Conservation (phyloP, 2,797 vertebrate species). For the Notolepis coatsorum region DNA sequence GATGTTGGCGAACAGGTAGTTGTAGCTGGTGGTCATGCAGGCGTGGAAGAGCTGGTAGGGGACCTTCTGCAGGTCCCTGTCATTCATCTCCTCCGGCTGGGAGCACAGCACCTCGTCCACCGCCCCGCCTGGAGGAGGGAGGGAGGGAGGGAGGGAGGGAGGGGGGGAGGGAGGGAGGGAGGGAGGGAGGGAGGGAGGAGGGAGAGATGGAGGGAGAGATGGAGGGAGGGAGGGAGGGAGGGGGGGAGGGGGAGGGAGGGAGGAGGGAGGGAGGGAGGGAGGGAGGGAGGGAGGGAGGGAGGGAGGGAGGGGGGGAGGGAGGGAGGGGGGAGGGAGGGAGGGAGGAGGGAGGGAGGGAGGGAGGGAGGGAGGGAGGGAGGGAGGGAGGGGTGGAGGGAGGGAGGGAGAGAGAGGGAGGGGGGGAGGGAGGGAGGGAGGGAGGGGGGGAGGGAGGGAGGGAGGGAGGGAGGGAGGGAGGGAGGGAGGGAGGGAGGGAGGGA, state of each 20-base stretch:
- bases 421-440: neutral
- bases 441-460: too few relatives aligned
- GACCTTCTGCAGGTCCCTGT: constrained; percentile 89
- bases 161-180: neutral
- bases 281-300: too few relatives aligned
- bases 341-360: neutral
- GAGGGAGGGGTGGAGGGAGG: constrained; percentile 13
- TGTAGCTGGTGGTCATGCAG: constrained; percentile 85
- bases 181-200: neutral
- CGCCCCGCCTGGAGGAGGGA: constrained; percentile 83
- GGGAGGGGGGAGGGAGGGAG: constrained; percentile 18
- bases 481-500: too few relatives aligned
- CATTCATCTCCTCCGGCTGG: constrained; percentile 87
- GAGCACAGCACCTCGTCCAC: constrained; percentile 87
- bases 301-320: constrained; percentile 20
- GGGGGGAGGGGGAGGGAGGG: too few relatives aligned
- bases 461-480: too few relatives aligned
- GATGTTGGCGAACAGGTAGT: constrained; percentile 77
- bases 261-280: too few relatives aligned
- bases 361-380: neutral
- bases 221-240: neutral
- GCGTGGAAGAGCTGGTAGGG: constrained; percentile 92
- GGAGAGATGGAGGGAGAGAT: neutral
- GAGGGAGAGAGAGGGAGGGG: neutral
- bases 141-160: constrained; percentile 22